Base-by-base conservation (phyloP, 2,888 invertebrate genomes). In the Craniophora ligustri region DNA sequence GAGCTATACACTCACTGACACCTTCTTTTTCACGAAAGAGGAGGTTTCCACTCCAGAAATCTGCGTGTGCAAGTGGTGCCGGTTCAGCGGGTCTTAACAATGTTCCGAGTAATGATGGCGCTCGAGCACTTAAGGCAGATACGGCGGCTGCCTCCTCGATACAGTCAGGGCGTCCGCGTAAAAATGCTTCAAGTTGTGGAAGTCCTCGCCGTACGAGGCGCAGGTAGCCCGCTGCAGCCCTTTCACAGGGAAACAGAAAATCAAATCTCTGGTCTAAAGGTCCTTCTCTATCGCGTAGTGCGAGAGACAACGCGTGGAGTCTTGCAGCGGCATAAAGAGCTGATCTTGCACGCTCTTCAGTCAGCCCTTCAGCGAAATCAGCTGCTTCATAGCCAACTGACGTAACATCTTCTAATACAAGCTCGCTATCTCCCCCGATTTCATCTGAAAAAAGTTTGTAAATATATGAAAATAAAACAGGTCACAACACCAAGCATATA, bases 21-120 rank as follows among this genome's bases (percentile, higher is more conserved):
- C 90, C 91, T 15, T 90, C 87, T 50, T 72, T 81, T 63, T 95
- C 94, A 49, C 94, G 91, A 76, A 97, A 96, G 58, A 97, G 90
- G 11, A 97, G 92, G 86, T 97, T 97, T 72, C 97, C 97, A 81
- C 96, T 96, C 97, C 97, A 97, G 85, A 97, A 97, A 81, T 97
- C 97, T 0, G 97, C 97, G 84, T 97, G 97, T 0, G 96, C 97
- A 56, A 97, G 95, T 5, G 97, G 92, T 0, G 97, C 96, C 0
- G 97, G 97, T 76, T 96, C 96, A 40, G 95, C 94, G 0, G 97
- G 96, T 36, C 95, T 94, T 21, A 97, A 87, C 5, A 97, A 88
- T 2, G 95, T 95, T 14, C 96, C 95, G 16, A 97, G 96, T 36
- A 97, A 93, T 13, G 95, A 95, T 74, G 96, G 96, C 8, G 96